Conservation (phyloP, 2,113 vertebrate species). For the Cynopterus brachyotis region DNA sequence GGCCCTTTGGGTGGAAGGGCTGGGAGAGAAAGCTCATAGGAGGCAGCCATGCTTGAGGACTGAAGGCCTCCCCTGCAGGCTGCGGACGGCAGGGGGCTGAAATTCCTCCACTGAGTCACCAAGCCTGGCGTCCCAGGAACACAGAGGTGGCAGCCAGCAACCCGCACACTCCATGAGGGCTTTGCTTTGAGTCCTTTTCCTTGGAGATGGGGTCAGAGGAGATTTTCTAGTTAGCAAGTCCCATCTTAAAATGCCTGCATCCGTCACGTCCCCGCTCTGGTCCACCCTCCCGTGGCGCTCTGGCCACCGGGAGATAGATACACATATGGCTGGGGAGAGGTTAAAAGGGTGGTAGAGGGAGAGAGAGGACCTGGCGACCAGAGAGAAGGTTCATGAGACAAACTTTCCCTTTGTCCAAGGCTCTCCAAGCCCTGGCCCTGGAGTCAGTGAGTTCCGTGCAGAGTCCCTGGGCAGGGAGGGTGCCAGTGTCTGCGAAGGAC, state of each 20-base stretch:
- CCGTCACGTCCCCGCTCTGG: not conserved
- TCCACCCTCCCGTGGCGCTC: not conserved
- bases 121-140: not conserved
- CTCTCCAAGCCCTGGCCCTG: not conserved
- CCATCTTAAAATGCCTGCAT: not conserved
- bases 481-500: not conserved
- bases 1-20: not conserved
- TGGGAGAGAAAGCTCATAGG: not conserved
- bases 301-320: not conserved
- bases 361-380: not conserved
- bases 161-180: not conserved
- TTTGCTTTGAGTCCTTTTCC: not conserved
- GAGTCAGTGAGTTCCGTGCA: not conserved
- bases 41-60: not conserved
- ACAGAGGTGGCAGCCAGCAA: not conserved
- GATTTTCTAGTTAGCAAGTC: not conserved
- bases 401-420: not conserved
- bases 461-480: not conserved
- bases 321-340: rapidly evolving
- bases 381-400: not conserved
- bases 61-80: not conserved
- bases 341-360: no score
- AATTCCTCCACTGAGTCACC: not conserved
- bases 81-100: not conserved
- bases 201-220: not conserved